Evolutionary conservation across 2,888 invertebrate genomes (phyloP), one percentile per base, ranked within the genome.

Genomic region (Nemotelus pantherinus): DNA sequence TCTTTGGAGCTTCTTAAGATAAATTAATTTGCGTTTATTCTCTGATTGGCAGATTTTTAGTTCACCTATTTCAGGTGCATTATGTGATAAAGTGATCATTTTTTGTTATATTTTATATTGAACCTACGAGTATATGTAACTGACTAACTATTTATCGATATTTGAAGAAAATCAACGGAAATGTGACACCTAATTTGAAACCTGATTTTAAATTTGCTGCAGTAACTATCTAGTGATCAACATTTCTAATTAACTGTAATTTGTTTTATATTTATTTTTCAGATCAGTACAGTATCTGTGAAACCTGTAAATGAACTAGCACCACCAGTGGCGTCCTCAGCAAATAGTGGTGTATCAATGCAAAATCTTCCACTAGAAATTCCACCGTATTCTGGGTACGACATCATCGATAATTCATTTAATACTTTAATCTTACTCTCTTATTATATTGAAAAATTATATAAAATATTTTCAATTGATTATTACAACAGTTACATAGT

Each of bases 281-380:
- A 87, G 86, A 86, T 87, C 7, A 87, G 86, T 82, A 85, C 87
- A 75, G 86, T 87, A 79, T 82, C 86, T 45, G 86, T 87, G 80
- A 83, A 86, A 53, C 87, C 87, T 72, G 79, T 87, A 79, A 84
- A 83, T 80, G 87, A 87, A 80, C 84, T 86, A 41, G 85, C 86
- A 2, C 74, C 60, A 74, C n/a, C 74, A 48, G 48, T 47, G 45
- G 67, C n/a, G 2, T 4, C 67, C 2, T 84, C 86, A 6, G 85
- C 86, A 2, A 84, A 84, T 77, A 84, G 84, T 80, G 85, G 86
- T 77, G 82, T 84, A 76, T 87, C 87, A 6, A 81, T 86, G 78
- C 82, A 83, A 79, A 87, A 86, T 77, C 82, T 87, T 75, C 84
- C 86, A 65, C 81, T 82, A 70, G 82, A 83, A 77, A 80, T 80